Conservation (phyloP, 2,797 vertebrate genomes). For the Stomatorhinus walkeri region DNA sequence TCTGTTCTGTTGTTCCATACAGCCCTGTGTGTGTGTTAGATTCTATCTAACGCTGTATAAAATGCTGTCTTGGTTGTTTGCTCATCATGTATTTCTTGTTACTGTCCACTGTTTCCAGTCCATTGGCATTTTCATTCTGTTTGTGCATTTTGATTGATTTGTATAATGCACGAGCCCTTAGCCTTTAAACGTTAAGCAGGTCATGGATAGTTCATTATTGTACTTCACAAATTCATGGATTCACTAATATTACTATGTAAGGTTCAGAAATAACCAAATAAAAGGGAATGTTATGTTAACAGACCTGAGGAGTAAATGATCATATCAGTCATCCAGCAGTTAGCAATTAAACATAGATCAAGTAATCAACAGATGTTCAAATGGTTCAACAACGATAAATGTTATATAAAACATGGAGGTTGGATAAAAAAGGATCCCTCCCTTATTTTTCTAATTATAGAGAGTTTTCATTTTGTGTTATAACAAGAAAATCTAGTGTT, state of each 20-base stretch:
- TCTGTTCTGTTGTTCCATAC: neutral
- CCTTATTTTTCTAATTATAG: neutral
- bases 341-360: neutral
- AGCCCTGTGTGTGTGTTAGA: neutral
- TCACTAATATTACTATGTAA: neutral
- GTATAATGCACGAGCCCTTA: neutral
- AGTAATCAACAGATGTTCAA: neutral
- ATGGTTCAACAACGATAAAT: neutral
- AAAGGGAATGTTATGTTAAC: neutral
- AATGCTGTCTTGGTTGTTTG: neutral
- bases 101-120: neutral
- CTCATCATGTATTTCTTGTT: neutral
- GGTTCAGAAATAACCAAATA: neutral
- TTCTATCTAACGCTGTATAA: neutral
- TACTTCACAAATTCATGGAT: neutral
- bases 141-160: neutral
- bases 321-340: neutral
- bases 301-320: neutral
- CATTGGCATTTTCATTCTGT: neutral
- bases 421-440: neutral
- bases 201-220: neutral
- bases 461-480: neutral
- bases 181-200: neutral
- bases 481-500: neutral
- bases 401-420: neutral